Base-by-base conservation (phyloP, 2,888 invertebrate genomes). In the Graphium colonna region DNA sequence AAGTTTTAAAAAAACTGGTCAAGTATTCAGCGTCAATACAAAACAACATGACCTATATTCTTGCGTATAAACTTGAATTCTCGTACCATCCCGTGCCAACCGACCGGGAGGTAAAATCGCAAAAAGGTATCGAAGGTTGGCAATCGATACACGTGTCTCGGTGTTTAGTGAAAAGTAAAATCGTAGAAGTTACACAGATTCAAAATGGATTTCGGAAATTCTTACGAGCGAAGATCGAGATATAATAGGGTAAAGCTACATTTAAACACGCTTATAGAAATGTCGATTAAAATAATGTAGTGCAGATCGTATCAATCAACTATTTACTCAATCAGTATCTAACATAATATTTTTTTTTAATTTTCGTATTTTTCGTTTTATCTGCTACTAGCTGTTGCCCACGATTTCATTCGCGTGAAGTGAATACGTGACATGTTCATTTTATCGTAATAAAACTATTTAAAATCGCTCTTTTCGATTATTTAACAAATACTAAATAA, bases 201-300 rank as follows among this genome's bases (percentile, higher is more conserved):
- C 17, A 38, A 53, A 28, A 90, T 90, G 90, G 91, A 92, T 60
- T 92, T 92, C 60, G 92, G 92, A 3, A 90, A 82, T 62, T 77
- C 87, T 44, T 75, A 90, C 60, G 91, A 91, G 68, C 79, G 92
- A 64, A 77, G 92, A 51, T 91, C 92, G 55, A 79, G 92, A 73
- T 92, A 92, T 65, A 92, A 92, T 65, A 79, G 92, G 83, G 92
- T 92, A 85, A 79, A 77, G 15, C n/a, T 66, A 2, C 8, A 31
- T 5, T 31, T 43, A 7, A 18, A 21, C 21, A 5, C 9, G 15
- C 16, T 39, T 12, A 12, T n/a, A 41, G 1, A 17, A 7, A 46
- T 18, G 13, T 9, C 5, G 12, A 8, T 12, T 1, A 3, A 36
- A 43, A 13, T 12, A 4, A n/a, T 13, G 9, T 13, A 15, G 45